Base-by-base conservation (phyloP, 2,888 invertebrate genomes). In the Tachina fera region DNA sequence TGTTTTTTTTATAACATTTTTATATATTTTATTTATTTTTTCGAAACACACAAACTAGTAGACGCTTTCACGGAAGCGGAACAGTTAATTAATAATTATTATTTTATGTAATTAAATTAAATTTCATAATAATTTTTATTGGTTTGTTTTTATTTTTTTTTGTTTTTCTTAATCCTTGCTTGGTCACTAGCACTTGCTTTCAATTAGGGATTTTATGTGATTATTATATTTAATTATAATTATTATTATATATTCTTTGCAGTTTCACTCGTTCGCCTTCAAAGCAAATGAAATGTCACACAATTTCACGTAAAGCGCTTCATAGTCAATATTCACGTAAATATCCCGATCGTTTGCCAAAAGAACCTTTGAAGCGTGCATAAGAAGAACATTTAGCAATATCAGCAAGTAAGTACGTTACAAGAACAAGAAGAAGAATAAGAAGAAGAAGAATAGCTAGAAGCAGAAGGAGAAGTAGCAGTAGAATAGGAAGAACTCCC, bases 261-360 rank as follows among this genome's bases (percentile, higher is more conserved):
- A 31, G 16, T 22, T 72, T 43, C 39, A 9, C 63, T 68, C 51
- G 10, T 22, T 61, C n/a, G 43, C 45, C 22, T 56, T 63, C 47
- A 13, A 47, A 56, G 53, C 10, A 53, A 53, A 61, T 58, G 65
- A 67, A 56, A 76, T 43, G 67, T 68, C 51, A 83, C 65, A 61
- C 47, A 72, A 43, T 83, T 83, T 83, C 60, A 83, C 67, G 83
- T 78, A 83, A 79, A 86, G 82, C 86, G 86, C 79, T 86, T 71
- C 79, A 83, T 76, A 83, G 83, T 74, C 83, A 86, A 86, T 86
- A 83, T 83, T 83, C 86, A 86, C 86, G 86, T 83, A 86, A 86
- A 86, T 83, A 83, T 86, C 83, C 86, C 86, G 86, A 86, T 79
- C 86, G 86, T 86, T 86, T 86, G 86, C 60, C 83, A 77, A 83